phyloP scores from a whole-genome alignment of 1,140 invertebrate species.

The Hormaphis cornu region DNA sequence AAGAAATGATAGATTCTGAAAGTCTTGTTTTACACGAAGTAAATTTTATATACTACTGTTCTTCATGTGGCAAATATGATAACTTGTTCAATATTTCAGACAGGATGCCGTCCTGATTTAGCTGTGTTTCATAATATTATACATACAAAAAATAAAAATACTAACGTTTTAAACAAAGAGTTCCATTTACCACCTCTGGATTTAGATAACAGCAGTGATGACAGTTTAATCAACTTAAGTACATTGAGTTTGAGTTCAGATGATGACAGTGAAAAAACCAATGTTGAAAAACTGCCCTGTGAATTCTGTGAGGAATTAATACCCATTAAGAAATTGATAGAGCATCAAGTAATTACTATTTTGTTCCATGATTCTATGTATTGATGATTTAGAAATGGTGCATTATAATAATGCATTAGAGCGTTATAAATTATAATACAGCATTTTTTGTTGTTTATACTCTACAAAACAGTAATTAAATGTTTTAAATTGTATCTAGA shows the following conservation, averaged over 20 bases:
- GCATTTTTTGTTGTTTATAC: no score
- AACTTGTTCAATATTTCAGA: not conserved
- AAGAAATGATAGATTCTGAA: constrained; percentile 21
- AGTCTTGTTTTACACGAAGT: constrained; percentile 27
- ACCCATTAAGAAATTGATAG: constrained; percentile 33
- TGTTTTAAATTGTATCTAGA: not conserved
- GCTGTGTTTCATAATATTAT: constrained; percentile 19
- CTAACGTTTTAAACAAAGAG: not conserved
- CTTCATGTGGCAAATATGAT: not conserved
- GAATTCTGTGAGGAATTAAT: constrained; percentile 37
- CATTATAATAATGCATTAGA: no score
- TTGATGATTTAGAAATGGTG: no score
- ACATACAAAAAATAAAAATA: constrained; percentile 18
- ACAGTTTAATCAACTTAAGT: constrained; percentile 10
- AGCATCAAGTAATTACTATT: constrained; percentile 33
- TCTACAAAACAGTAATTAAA: no score
- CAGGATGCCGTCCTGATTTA: constrained; percentile 21
- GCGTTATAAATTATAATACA: no score
- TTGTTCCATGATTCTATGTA: no score
- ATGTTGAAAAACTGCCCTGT: constrained; percentile 34
- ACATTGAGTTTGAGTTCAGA: constrained; percentile 21
- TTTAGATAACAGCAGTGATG: constrained; percentile 1
- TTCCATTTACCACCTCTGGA: constrained; percentile 2
- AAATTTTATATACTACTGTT: not conserved
- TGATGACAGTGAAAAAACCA: constrained; percentile 17